Evolutionary conservation across 2,113 vertebrate species (phyloP).

Genomic region (Laticauda colubrina): DNA sequence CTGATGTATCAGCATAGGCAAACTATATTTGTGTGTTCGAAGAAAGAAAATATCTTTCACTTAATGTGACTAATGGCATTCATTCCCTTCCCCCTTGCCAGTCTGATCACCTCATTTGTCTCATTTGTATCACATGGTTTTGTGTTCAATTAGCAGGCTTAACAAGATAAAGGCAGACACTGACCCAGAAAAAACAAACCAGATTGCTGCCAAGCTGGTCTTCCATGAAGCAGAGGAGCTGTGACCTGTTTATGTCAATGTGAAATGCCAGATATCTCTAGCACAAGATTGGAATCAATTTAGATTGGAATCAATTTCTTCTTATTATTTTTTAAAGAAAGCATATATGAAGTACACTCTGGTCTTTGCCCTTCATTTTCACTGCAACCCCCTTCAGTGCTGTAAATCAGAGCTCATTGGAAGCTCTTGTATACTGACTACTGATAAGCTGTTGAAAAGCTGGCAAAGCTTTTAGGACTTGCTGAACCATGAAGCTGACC

Average conservation of each 20-base stretch:
- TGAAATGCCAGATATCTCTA: slow-evolving; percentile 66
- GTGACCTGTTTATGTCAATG: slow-evolving; percentile 72
- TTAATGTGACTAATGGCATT: slow-evolving; percentile 31
- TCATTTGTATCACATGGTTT: slow-evolving; percentile 55
- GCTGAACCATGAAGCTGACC: slow-evolving; percentile 79
- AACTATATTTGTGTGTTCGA: slow-evolving; percentile 24
- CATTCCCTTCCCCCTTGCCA: background rate
- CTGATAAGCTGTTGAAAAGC: slow-evolving; percentile 72
- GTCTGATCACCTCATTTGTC: slow-evolving; percentile 51
- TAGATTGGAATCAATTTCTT: slow-evolving; percentile 58
- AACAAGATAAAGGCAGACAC: slow-evolving; percentile 73
- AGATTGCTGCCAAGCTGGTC: slow-evolving; percentile 53
- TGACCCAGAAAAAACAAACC: slow-evolving; percentile 69
- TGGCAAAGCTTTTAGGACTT: slow-evolving; percentile 77
- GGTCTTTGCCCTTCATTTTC: slow-evolving; percentile 59
- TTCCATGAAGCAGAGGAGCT: slow-evolving; percentile 41
- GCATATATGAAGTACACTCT: slow-evolving; percentile 42
- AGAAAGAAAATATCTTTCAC: background rate
- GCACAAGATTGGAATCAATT: slow-evolving; percentile 54
- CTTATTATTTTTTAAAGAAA: slow-evolving; percentile 35
- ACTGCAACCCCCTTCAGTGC: slow-evolving; percentile 56
- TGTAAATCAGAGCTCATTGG: slow-evolving; percentile 76
- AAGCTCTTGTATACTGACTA: slow-evolving; percentile 62
- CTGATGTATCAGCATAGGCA: slow-evolving; percentile 26
- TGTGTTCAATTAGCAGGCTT: slow-evolving; percentile 73